Percentiles rank a stretch among this genome's conserved stretches.
Conservation (phyloP, 1,140 invertebrate species). For the Zaprionus lachaisei region DNA sequence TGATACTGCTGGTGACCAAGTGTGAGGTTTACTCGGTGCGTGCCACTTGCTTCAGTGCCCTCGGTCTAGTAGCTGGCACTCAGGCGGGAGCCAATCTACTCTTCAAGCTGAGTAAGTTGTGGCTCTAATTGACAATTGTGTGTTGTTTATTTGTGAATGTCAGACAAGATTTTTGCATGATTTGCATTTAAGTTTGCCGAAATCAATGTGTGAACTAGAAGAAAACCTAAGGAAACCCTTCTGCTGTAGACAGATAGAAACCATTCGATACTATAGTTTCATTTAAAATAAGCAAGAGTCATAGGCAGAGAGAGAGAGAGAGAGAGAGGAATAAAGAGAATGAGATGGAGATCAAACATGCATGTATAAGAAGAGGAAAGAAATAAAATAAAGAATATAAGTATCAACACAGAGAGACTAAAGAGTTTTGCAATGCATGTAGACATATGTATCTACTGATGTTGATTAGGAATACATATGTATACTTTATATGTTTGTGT, state of each 20-base stretch:
- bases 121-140: background rate
- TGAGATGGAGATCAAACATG: background rate
- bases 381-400: background rate
- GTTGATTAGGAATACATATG: background rate
- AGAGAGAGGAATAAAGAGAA: background rate
- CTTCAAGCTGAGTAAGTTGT: conserved; percentile 87
- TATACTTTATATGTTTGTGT: background rate
- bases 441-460: background rate
- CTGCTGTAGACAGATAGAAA: too few relatives aligned
- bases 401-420: background rate
- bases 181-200: background rate
- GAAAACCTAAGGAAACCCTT: background rate
- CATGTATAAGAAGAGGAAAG: background rate
- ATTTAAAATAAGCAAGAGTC: too few relatives aligned
- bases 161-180: too few relatives aligned
- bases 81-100: conserved; percentile 91
- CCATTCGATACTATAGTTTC: too few relatives aligned
- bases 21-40: conserved; percentile 94
- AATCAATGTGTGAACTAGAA: background rate
- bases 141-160: too few relatives aligned
- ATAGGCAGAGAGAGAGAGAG: background rate
- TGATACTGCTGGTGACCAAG: conserved; percentile 88
- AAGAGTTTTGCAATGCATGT: too few relatives aligned
- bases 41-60: conserved; percentile 94
- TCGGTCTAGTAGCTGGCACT: conserved; percentile 93